Evolutionary conservation across 2,113 vertebrate species (phyloP).

Genomic region (Elephantulus edwardii): DNA sequence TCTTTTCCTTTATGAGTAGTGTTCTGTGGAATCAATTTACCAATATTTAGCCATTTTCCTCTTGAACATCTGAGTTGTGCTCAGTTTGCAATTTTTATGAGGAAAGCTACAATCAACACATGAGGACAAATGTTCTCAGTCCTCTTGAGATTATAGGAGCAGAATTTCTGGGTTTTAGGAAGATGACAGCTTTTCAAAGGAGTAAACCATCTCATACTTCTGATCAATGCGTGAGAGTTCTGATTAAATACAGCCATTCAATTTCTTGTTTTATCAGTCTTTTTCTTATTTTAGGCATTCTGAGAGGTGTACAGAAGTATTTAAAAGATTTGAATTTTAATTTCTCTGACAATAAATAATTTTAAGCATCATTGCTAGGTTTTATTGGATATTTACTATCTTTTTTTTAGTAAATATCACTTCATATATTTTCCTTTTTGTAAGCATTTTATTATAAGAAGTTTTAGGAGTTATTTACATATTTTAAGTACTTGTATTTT

Average conservation of each 20-base stretch:
- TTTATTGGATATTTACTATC: background rate
- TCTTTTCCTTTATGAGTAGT: no score
- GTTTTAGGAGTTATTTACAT: background rate
- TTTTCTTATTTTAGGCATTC: background rate
- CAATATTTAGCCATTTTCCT: background rate
- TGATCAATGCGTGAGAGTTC: background rate
- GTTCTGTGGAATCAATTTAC: background rate
- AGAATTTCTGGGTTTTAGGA: background rate
- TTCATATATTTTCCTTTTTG: background rate
- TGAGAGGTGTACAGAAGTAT: accelerated
- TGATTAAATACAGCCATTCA: background rate
- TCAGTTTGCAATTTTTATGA: background rate
- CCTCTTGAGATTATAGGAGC: background rate
- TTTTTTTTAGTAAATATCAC: background rate
- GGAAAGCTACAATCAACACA: background rate
- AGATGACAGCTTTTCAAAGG: background rate
- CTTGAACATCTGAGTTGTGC: background rate
- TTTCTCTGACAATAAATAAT: background rate
- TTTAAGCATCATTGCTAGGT: background rate
- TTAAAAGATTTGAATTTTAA: background rate
- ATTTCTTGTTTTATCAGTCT: background rate
- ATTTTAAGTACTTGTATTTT: background rate
- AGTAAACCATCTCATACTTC: background rate
- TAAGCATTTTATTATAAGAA: background rate
- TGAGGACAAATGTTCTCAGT: background rate